Conservation (phyloP, 2,797 vertebrate species). For the Muscicapa striata region DNA sequence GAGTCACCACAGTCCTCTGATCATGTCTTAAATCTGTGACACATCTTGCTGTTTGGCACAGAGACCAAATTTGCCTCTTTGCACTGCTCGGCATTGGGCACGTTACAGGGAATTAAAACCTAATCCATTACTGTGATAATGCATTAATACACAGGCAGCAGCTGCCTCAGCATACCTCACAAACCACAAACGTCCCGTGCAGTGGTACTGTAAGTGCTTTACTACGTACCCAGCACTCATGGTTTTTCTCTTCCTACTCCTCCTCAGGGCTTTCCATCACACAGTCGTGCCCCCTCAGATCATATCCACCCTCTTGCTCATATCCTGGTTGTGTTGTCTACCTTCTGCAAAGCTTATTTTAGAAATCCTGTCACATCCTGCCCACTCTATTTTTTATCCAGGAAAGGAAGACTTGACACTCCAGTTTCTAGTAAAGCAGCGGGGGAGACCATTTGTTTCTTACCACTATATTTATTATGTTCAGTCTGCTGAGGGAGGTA, state of each 20-base stretch:
- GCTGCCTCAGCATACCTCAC: conserved; percentile 18
- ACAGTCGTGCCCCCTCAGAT: background rate
- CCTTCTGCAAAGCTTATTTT: conserved; percentile 56
- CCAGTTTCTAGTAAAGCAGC: conserved; percentile 53
- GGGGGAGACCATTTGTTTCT: conserved; percentile 54
- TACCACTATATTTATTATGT: conserved; percentile 60
- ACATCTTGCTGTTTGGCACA: background rate
- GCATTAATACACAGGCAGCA: background rate
- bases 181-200: background rate
- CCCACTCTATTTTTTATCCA: conserved; percentile 45
- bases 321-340: conserved; percentile 31
- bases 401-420: conserved; percentile 57
- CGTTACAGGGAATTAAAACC: background rate
- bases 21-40: background rate
- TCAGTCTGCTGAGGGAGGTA: conserved; percentile 16
- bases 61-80: background rate
- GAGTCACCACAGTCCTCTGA: background rate
- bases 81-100: accelerated
- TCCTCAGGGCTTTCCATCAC: background rate
- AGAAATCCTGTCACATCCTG: conserved; percentile 53
- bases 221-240: background rate
- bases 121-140: conserved; percentile 30
- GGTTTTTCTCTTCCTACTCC: conserved; percentile 11
- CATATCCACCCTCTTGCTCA: conserved; percentile 27
- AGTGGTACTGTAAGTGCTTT: background rate